Conservation (phyloP, 1,140 invertebrate genomes). For the Archegozetes longisetosus region DNA sequence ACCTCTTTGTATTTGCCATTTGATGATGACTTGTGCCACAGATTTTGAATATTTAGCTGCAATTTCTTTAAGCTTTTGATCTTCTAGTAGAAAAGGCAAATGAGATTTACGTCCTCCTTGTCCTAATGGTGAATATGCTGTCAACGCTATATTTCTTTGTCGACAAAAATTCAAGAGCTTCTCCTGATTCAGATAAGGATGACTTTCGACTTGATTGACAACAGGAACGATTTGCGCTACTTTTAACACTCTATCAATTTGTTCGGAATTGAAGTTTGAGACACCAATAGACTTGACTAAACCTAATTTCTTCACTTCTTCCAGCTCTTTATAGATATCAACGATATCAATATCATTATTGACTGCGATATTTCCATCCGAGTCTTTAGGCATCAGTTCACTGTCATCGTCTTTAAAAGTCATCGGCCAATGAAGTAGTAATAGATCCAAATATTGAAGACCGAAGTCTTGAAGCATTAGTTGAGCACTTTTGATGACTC, state of each 20-base stretch:
- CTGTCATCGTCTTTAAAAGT: conserved; percentile 11
- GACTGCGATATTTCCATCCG: conserved; percentile 2
- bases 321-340: conserved; percentile 82
- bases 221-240: conserved; percentile 50
- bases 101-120: conserved; percentile 36
- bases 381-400: conserved; percentile 2
- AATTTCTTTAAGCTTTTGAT: conserved; percentile 43
- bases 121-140: conserved; percentile 35
- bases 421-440: conserved; percentile 20
- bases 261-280: conserved; percentile 74
- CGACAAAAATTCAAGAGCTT: conserved; percentile 32
- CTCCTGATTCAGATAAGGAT: conserved; percentile 34
- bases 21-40: conserved; percentile 40
- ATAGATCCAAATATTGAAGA: conserved; percentile 20
- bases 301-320: conserved; percentile 51
- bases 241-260: conserved; percentile 53
- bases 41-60: conserved; percentile 49
- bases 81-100: conserved; percentile 32
- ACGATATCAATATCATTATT: conserved; percentile 28
- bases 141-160: conserved; percentile 27
- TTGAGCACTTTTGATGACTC: conserved; percentile 42
- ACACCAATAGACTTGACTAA: conserved; percentile 61
- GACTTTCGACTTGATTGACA: conserved; percentile 47
- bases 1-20: conserved; percentile 48
- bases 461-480: conserved; percentile 37